These are phyloP conservation scores for Sternarchorhynchus goeldii DNA, from an alignment of 2,797 vertebrate species.

Conservation along the genomic window DNA sequence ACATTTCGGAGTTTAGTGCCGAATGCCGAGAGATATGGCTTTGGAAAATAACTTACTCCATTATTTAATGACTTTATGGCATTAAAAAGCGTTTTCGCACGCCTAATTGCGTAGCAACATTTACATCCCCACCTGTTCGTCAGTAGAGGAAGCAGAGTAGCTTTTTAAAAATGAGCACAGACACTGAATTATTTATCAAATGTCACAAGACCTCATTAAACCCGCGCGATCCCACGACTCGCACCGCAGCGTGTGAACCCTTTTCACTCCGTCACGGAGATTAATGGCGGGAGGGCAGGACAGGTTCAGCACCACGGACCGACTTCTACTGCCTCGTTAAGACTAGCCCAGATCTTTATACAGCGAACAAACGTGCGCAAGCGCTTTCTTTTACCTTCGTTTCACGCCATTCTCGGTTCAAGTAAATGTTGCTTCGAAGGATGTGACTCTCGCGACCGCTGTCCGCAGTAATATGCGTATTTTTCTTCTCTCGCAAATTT, in stretches of 20 bases:
- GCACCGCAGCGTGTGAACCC: slow-evolving; percentile 37
- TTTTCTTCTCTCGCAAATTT: slow-evolving; percentile 2
- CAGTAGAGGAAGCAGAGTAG: slow-evolving; percentile 59
- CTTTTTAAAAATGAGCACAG: slow-evolving; percentile 66
- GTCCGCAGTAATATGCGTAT: slow-evolving; percentile 18
- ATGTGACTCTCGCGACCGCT: background rate
- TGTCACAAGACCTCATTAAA: slow-evolving; percentile 64
- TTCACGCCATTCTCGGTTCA: slow-evolving; percentile 3
- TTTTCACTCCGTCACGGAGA: slow-evolving; percentile 37
- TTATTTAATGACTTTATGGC: slow-evolving; percentile 64
- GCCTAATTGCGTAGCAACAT: slow-evolving; percentile 60
- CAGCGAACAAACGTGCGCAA: background rate
- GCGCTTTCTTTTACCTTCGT: background rate
- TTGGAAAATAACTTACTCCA: slow-evolving; percentile 63
- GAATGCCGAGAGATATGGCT: slow-evolving; percentile 53
- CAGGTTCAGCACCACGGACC: slow-evolving; percentile 39
- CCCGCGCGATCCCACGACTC: slow-evolving; percentile 47
- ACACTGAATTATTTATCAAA: slow-evolving; percentile 73
- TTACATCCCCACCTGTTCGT: slow-evolving; percentile 63
- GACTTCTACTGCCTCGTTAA: slow-evolving; percentile 42
- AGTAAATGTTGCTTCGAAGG: background rate
- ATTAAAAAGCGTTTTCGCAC: slow-evolving; percentile 60
- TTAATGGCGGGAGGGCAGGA: slow-evolving; percentile 39
- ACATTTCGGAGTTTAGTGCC: slow-evolving; percentile 41
- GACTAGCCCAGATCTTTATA: slow-evolving; percentile 23